Evolutionary conservation across 35 echinoderm and acorn worm genomes (phyloP).

Genomic region (Nesometra sesokonis): DNA sequence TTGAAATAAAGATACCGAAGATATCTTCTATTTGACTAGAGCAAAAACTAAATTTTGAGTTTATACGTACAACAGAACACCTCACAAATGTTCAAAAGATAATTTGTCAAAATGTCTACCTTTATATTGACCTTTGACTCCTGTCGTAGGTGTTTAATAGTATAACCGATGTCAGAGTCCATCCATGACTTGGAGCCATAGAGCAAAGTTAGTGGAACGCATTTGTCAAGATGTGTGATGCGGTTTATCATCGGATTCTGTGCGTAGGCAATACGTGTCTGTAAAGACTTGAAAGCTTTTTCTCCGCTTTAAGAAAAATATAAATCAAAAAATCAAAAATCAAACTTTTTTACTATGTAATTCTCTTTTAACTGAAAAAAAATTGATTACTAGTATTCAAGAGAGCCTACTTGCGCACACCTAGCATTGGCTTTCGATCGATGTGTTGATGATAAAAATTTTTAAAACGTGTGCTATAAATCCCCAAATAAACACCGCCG

Average conservation of each 20-base stretch:
- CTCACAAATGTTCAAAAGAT: no score
- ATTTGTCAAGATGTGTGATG: constrained; percentile 14
- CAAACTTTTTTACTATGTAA: neutral
- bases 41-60: no score
- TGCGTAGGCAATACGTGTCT: constrained; percentile 50
- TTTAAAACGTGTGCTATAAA: no score
- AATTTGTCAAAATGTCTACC: no score
- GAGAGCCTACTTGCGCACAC: neutral
- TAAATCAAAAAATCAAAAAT: neutral
- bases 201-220: constrained; percentile 61
- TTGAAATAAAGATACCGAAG: no score
- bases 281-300: constrained; percentile 78
- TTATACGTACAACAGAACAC: no score
- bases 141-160: constrained; percentile 13
- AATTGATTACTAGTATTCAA: neutral
- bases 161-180: constrained; percentile 43
- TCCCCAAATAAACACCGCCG: no score
- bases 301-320: constrained; percentile 59
- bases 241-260: constrained; percentile 55
- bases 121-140: constrained; percentile 46
- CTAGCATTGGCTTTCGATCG: no score
- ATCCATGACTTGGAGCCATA: constrained; percentile 75
- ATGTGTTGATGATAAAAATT: no score
- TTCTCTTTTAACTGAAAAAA: neutral
- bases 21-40: no score